Conservation (phyloP, 2,797 vertebrate genomes). For the Brachyrhaphis roseni region DNA sequence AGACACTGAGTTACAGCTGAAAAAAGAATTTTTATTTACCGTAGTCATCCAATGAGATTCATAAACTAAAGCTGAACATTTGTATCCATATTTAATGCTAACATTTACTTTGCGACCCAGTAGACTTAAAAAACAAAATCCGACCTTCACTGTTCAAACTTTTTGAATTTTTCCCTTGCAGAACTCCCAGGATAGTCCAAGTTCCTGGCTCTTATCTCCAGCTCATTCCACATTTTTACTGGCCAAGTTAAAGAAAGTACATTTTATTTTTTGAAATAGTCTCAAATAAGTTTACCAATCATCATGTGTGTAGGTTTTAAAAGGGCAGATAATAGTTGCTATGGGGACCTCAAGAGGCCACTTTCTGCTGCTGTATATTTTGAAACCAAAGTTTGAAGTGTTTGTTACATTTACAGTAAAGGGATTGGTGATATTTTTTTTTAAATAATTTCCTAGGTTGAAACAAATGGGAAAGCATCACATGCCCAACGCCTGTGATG, state of each 20-base stretch:
- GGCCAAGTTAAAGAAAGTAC: background rate
- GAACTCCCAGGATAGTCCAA: background rate
- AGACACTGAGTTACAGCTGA: background rate
- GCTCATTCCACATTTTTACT: background rate
- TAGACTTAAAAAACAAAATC: no score
- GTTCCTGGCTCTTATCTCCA: background rate
- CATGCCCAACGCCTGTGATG: no score
- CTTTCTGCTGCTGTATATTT: background rate
- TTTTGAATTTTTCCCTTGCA: background rate
- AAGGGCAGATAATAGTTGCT: background rate
- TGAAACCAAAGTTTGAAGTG: no score
- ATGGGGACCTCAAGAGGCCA: background rate
- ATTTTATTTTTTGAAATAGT: background rate
- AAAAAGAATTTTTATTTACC: background rate
- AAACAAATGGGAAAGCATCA: background rate
- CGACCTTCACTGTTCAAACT: background rate
- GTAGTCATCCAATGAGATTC: background rate
- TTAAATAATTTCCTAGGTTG: background rate
- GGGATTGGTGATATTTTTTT: background rate
- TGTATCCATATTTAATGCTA: background rate
- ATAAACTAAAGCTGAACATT: background rate
- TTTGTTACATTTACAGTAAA: background rate
- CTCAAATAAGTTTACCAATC: no score
- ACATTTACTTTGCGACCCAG: background rate
- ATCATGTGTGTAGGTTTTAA: no score